Evolutionary conservation across 2,888 invertebrate species (phyloP), one percentile per base, ranked within the genome.

Genomic region (Tanytarsus gracilentus): DNA sequence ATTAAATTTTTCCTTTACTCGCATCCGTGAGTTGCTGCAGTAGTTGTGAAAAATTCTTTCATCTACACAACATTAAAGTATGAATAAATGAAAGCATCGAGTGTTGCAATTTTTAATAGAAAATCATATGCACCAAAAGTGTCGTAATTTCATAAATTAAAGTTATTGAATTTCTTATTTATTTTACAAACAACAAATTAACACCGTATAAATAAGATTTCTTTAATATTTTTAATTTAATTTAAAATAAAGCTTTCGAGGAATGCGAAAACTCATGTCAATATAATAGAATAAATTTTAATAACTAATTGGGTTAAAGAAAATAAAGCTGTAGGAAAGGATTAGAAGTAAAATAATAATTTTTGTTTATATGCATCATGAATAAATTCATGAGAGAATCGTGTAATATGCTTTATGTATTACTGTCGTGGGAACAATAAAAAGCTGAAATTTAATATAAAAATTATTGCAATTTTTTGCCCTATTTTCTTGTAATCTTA

Each of bases 301-400:
- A 9, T 11, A 9, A 30, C 6, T 30, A 8, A 9, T 11, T 30
- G 2, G 16, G 21, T 14, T 40, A 33, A 14, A 14, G 44, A 18
- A 16, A 44, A 23, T 18, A 44, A 44, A 44, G 21, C 11, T 44
- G 23, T 33, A n/a, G 33, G 11, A 33, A 33, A 11, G 44, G 44
- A 44, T 44, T 23, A 44, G 7, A 11, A 44, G n/a, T n/a, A n/a
- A n/a, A n/a, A 23, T 18, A 44, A 44, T 44, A 44, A 44, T 44
- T 44, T 44, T 44, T 44, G 21, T 44, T 21, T 44, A 21, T 44
- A 21, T 44, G 18, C 21, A 40, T 8, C n/a, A 18, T 11, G 33
- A 44, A 44, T 23, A 23, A 23, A 21, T 44, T 44, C 23, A 44
- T 44, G 23, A 40, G n/a, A 18, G 40, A 40, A 11, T 44, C 40